Evolutionary conservation across 2,113 vertebrate species (phyloP), one percentile per base, ranked within the genome.

Genomic region (Rhea americana): DNA sequence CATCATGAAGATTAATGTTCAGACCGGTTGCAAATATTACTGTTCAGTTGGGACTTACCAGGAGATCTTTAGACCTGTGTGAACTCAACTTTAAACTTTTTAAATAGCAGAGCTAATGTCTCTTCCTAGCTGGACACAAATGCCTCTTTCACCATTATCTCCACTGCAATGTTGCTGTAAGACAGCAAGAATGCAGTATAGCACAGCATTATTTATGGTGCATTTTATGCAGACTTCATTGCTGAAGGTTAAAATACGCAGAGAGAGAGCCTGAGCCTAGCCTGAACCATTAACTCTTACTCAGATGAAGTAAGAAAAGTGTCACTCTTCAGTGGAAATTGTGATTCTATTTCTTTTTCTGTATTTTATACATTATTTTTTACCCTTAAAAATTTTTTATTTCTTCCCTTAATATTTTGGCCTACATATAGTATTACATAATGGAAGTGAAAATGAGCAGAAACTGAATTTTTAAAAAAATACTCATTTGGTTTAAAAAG

Each of bases 1-100:
- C 86, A 0, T 95, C 89, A 84, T 92, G 86, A 95, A 91, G 92
- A 96, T 95, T 90, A 95, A 96, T 93, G 93, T 92, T 85, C 86
- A 94, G 86, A 89, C 70, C 73, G 82, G 83, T 78, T 96, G 91
- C 95, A 96, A 94, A 92, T 87, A 92, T 71, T 96, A 87, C 89
- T 82, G 84, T 84, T 91, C 91, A 87, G 22, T 50, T 72, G 95
- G 89, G 92, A 95, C 58, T 48, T 53, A 70, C 68, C 0, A 0
- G 62, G 53, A 89, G 84, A 50, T 94, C 89, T 93, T 92, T 81
- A 95, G 86, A 87, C 84, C 84, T 87, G 26, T 78, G 41, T 89
- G 91, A 96, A 95, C 53, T 81, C 2, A 4, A 56, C 58, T 94
- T 94, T 82, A 82, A 96, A 82, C 70, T 82, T 87, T 94, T 90